Evolutionary conservation across 2,113 vertebrate genomes (phyloP).

Genomic region (Scatophagus argus): DNA sequence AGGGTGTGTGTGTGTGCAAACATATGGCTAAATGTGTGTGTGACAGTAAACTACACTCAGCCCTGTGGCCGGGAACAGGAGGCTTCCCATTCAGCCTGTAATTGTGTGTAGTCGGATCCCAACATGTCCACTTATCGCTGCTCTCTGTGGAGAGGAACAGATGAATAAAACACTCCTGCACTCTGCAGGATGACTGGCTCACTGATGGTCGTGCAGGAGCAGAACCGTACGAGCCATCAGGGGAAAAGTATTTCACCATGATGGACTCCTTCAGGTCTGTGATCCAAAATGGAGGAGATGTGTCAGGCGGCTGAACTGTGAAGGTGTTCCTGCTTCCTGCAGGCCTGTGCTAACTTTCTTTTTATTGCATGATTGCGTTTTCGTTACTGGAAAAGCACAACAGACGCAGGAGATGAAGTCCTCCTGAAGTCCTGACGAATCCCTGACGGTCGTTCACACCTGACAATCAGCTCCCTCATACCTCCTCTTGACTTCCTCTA

Average conservation of each 20-base stretch:
- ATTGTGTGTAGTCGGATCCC: conserved; percentile 41
- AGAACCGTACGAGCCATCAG: conserved; percentile 16
- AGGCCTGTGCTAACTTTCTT: background rate
- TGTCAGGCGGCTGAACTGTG: no score
- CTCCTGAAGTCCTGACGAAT: background rate
- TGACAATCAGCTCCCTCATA: conserved; percentile 54
- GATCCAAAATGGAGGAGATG: background rate
- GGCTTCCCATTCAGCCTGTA: conserved; percentile 29
- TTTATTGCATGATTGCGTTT: background rate
- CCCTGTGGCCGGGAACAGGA: no score
- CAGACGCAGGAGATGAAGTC: background rate
- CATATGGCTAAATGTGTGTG: background rate
- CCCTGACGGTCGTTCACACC: conserved; percentile 48
- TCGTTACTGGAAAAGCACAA: background rate
- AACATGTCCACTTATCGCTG: conserved; percentile 35
- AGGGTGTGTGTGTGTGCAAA: background rate
- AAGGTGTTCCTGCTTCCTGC: conserved; percentile 5
- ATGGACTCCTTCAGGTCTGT: background rate
- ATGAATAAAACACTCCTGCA: conserved; percentile 45
- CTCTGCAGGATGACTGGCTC: conserved; percentile 43
- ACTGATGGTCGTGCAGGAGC: conserved; percentile 18
- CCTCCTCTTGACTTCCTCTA: conserved; percentile 30
- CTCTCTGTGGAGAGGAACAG: background rate
- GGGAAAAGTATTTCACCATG: background rate
- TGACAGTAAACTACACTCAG: conserved; percentile 8